These are phyloP conservation scores for Elmis aenea DNA, from an alignment of 2,888 invertebrate genomes.

Conservation along the genomic window DNA sequence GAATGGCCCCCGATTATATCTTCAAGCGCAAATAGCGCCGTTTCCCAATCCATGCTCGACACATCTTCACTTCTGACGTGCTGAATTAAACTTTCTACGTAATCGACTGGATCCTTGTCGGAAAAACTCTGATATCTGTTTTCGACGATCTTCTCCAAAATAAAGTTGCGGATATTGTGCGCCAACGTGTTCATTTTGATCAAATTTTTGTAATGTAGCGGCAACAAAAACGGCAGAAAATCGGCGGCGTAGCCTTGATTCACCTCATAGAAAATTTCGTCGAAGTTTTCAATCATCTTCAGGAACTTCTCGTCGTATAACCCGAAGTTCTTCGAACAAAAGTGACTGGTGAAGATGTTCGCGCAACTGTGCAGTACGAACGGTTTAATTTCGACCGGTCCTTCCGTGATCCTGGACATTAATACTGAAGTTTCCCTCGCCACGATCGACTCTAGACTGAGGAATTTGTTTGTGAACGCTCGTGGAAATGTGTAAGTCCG, in stretches of 20 bases:
- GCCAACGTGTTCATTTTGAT: conserved; percentile 50
- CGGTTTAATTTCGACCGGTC: conserved; percentile 43
- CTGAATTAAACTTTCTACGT: conserved; percentile 55
- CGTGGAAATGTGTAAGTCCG: conserved; percentile 56
- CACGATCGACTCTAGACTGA: conserved; percentile 50
- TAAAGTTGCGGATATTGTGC: conserved; percentile 52
- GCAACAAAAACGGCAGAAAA: conserved; percentile 58
- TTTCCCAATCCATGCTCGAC: conserved; percentile 50
- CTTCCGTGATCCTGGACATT: conserved; percentile 31
- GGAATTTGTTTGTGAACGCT: conserved; percentile 51
- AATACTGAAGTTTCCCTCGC: conserved; percentile 42
- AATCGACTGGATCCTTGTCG: conserved; percentile 47
- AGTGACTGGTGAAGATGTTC: conserved; percentile 58
- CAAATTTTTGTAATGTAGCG: conserved; percentile 51
- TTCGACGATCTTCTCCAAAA: conserved; percentile 49
- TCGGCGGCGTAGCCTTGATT: conserved; percentile 65
- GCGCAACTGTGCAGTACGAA: conserved; percentile 52
- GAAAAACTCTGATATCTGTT: conserved; percentile 42
- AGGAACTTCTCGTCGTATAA: conserved; percentile 46
- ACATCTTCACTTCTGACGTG: conserved; percentile 46
- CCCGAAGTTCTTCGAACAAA: conserved; percentile 53
- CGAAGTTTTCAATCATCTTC: conserved; percentile 53
- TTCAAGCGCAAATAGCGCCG: conserved; percentile 50
- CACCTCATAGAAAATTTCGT: conserved; percentile 62
- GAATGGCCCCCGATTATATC: conserved; percentile 56